phyloP scores from a whole-genome alignment of 2,113 vertebrate genomes.

The Microtus montanus region DNA sequence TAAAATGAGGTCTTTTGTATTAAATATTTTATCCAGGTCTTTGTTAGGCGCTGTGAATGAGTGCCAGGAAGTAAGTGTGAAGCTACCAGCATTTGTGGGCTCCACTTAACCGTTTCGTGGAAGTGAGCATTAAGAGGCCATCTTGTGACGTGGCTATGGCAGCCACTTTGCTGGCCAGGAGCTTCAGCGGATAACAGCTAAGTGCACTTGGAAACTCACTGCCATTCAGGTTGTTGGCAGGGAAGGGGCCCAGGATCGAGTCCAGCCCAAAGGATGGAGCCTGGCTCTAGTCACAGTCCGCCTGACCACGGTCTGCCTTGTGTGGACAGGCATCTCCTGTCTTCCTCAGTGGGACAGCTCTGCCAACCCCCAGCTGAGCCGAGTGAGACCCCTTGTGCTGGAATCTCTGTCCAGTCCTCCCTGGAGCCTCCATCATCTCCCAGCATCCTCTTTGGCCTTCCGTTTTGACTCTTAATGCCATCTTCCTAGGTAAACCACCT shows the following conservation, averaged over 20 bases:
- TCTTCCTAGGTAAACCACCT: neutral
- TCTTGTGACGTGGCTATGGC: neutral
- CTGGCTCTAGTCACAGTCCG: fast-evolving
- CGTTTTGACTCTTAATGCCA: neutral
- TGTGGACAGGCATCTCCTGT: neutral
- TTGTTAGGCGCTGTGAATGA: neutral
- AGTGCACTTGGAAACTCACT: neutral
- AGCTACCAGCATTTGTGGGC: fast-evolving
- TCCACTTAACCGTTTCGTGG: neutral
- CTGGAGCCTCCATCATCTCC: no score
- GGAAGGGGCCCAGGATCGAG: neutral
- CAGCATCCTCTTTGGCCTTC: neutral
- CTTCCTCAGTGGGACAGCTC: no score
- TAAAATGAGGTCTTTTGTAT: neutral
- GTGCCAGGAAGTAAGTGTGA: fast-evolving
- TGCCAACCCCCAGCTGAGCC: no score
- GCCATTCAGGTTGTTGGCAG: neutral
- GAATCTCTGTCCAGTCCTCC: neutral
- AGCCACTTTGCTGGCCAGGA: neutral
- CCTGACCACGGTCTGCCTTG: neutral
- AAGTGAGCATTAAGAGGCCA: neutral
- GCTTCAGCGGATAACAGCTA: fast-evolving
- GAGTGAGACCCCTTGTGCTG: no score
- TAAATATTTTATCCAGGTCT: neutral
- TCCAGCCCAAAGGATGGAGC: no score